Conservation (phyloP, 2,888 invertebrate genomes). For the Hydrotaea cyrtoneurina region DNA sequence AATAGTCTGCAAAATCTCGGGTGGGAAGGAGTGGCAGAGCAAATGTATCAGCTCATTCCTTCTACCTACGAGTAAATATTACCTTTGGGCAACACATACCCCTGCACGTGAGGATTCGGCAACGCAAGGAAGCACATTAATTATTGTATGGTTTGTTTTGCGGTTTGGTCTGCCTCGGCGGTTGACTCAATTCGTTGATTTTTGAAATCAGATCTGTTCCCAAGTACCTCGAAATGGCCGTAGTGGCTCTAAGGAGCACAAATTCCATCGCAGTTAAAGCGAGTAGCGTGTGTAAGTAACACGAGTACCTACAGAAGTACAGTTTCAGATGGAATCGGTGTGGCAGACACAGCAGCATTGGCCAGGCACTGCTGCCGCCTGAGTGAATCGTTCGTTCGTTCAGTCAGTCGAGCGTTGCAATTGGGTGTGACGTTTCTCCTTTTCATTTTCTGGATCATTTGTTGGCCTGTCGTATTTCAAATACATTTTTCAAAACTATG, state of each 20-base stretch:
- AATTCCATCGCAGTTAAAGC: no score
- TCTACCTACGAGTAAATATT: no score
- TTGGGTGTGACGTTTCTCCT: conserved; percentile 44
- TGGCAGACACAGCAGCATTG: not conserved
- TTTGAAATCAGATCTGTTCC: conserved; percentile 18
- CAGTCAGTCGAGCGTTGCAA: conserved; percentile 11
- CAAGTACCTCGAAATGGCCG: not conserved
- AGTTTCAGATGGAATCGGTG: not conserved
- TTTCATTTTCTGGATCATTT: conserved; percentile 70
- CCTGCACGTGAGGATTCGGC: no score
- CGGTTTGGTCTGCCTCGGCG: not conserved
- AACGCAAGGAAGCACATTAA: not conserved
- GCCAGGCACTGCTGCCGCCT: not conserved
- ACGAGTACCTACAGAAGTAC: no score
- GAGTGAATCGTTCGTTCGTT: not conserved
- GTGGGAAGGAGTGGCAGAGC: no score
- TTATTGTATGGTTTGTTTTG: not conserved
- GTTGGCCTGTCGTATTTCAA: conserved; percentile 68
- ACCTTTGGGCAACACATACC: no score
- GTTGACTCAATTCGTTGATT: not conserved
- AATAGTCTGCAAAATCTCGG: no score
- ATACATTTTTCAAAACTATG: conserved; percentile 69
- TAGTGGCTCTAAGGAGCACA: no score
- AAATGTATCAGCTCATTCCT: no score
- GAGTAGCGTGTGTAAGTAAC: no score